Evolutionary conservation across 2,113 vertebrate species (phyloP).

Genomic region (Istiophorus platypterus): DNA sequence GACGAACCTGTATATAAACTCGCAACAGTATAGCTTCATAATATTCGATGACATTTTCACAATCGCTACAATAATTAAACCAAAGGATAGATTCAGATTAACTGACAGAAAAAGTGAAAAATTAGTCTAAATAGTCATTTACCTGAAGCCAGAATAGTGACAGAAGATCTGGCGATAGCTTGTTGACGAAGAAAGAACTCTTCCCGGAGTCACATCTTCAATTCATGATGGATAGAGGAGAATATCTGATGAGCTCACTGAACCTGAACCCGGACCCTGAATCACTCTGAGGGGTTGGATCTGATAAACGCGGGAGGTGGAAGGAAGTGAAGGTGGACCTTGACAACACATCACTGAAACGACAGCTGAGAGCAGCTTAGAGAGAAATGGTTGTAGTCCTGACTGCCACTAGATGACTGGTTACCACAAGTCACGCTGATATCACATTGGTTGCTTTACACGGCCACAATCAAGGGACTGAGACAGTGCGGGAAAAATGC

Average conservation of each 20-base stretch:
- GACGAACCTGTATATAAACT: too few relatives aligned
- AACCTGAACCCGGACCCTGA: neutral
- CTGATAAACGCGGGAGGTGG: neutral
- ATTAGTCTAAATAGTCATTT: neutral
- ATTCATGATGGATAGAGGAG: neutral
- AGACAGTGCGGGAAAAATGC: neutral
- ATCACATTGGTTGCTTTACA: neutral
- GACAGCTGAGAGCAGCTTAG: slow-evolving; percentile 9
- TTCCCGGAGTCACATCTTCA: neutral
- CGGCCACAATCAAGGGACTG: neutral
- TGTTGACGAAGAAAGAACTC: neutral
- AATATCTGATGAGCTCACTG: neutral
- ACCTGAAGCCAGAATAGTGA: neutral
- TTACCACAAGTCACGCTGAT: neutral
- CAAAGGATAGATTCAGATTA: neutral
- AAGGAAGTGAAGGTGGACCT: slow-evolving; percentile 16
- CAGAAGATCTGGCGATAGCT: neutral
- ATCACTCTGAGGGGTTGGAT: neutral
- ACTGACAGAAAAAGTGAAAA: neutral
- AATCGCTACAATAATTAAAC: too few relatives aligned
- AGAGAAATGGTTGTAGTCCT: neutral
- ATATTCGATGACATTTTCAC: too few relatives aligned
- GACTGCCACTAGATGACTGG: neutral
- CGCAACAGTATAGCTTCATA: too few relatives aligned
- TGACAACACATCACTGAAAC: neutral